phyloP scores from a whole-genome alignment of 2,888 invertebrate genomes.

The Gnatocerus cornutus region DNA sequence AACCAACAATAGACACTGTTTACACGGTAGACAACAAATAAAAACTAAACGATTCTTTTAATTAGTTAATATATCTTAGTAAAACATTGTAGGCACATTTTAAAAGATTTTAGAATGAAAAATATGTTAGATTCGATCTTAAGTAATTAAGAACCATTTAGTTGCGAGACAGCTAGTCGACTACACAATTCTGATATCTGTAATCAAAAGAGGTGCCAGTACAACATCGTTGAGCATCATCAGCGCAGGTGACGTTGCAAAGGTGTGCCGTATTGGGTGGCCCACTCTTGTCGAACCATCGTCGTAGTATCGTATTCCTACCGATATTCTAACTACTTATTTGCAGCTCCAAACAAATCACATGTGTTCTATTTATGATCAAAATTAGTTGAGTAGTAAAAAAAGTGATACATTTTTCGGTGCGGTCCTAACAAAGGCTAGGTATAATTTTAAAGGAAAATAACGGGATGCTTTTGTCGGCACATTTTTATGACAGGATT shows the following conservation, averaged over 20 bases:
- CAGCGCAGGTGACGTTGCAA: constrained; percentile 37
- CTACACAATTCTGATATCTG: constrained; percentile 35
- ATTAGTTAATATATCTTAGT: constrained; percentile 6
- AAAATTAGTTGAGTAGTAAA: background rate
- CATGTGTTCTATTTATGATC: too few relatives aligned
- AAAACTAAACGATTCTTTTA: constrained; percentile 11
- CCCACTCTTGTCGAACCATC: constrained; percentile 10
- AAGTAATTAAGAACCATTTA: constrained; percentile 55
- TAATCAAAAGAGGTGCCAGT: constrained; percentile 27
- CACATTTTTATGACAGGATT: constrained; percentile 17
- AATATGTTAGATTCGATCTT: constrained; percentile 50
- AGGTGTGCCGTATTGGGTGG: constrained; percentile 38
- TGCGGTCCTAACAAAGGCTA: background rate
- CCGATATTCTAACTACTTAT: too few relatives aligned
- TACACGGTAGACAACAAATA: constrained; percentile 2
- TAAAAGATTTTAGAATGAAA: constrained; percentile 44
- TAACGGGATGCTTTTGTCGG: constrained; percentile 31
- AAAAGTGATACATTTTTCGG: constrained; percentile 1
- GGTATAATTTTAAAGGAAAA: constrained; percentile 5
- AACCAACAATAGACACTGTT: too few relatives aligned
- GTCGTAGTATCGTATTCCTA: too few relatives aligned
- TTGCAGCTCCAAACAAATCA: too few relatives aligned
- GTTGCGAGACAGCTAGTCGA: constrained; percentile 48
- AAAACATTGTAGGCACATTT: constrained; percentile 21
- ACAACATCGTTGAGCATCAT: constrained; percentile 27